phyloP scores from a whole-genome alignment of 2,797 vertebrate genomes.

The Sardinella longiceps region DNA sequence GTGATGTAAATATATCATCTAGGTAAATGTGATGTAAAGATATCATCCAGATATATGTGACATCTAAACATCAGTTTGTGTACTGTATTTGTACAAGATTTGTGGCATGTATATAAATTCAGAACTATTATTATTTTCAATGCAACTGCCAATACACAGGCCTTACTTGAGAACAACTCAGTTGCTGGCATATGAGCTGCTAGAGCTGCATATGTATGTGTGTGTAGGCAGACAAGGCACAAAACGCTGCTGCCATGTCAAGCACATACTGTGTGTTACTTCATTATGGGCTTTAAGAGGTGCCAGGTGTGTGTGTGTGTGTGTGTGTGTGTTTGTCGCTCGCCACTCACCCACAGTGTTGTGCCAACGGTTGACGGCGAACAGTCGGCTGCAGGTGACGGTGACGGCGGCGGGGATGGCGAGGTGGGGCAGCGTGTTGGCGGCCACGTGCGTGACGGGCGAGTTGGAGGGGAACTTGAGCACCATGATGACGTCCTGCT shows the following conservation, averaged over 20 bases:
- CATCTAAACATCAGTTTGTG: too few relatives aligned
- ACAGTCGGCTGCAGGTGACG: slow-evolving; percentile 93
- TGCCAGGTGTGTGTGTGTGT: background rate
- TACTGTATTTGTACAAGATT: background rate
- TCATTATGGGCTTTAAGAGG: background rate
- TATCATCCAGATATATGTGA: background rate
- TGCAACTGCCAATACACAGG: background rate
- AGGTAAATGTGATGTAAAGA: background rate
- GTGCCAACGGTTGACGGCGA: slow-evolving; percentile 96
- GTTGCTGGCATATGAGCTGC: background rate
- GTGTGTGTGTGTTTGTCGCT: background rate
- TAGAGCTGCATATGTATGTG: background rate
- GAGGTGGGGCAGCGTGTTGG: slow-evolving; percentile 94
- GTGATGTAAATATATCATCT: background rate
- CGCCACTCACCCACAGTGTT: slow-evolving; percentile 91
- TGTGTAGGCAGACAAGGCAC: background rate
- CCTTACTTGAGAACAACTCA: background rate
- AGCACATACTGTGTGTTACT: background rate
- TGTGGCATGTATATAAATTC: background rate
- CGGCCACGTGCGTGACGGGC: slow-evolving; percentile 93
- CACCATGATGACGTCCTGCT: slow-evolving; percentile 99
- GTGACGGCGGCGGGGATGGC: slow-evolving; percentile 93
- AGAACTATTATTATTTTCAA: background rate
- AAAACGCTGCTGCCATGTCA: background rate
- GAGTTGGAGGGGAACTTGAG: slow-evolving; percentile 98